These are phyloP conservation scores for Terrapene triunguis DNA, from an alignment of 2,113 vertebrate species.

Conservation along the genomic window DNA sequence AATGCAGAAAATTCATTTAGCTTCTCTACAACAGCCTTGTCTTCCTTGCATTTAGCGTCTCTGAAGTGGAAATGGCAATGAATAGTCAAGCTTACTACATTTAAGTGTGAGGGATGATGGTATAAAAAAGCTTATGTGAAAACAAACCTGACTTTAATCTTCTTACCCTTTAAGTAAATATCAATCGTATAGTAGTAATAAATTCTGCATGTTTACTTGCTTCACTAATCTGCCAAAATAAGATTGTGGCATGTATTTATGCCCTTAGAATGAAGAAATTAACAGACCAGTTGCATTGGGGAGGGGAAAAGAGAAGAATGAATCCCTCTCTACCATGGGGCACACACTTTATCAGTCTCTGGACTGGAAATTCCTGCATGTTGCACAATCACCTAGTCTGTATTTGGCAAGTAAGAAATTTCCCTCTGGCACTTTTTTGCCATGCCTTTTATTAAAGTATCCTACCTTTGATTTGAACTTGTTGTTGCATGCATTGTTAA, in stretches of 20 bases:
- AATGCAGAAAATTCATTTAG: not conserved
- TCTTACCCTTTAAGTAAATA: not conserved
- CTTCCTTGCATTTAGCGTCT: not conserved
- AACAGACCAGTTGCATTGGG: not conserved
- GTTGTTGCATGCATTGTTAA: not conserved
- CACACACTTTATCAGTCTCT: not conserved
- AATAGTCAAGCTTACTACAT: not conserved
- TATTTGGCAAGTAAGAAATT: not conserved
- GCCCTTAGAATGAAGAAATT: not conserved
- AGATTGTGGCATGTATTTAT: not conserved
- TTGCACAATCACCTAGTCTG: not conserved
- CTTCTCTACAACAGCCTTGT: not conserved
- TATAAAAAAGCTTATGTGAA: not conserved
- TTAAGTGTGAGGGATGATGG: not conserved
- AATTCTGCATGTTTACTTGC: not conserved
- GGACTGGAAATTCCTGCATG: not conserved
- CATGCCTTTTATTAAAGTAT: not conserved
- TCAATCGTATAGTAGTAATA: not conserved
- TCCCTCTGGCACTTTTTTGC: not conserved
- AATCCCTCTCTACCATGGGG: not conserved
- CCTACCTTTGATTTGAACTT: not conserved
- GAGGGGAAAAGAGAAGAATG: not conserved
- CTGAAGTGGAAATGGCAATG: not conserved
- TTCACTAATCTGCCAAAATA: not conserved
- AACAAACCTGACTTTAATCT: not conserved